Conservation (phyloP, 2,113 vertebrate species). For the Dicaeum eximium region DNA sequence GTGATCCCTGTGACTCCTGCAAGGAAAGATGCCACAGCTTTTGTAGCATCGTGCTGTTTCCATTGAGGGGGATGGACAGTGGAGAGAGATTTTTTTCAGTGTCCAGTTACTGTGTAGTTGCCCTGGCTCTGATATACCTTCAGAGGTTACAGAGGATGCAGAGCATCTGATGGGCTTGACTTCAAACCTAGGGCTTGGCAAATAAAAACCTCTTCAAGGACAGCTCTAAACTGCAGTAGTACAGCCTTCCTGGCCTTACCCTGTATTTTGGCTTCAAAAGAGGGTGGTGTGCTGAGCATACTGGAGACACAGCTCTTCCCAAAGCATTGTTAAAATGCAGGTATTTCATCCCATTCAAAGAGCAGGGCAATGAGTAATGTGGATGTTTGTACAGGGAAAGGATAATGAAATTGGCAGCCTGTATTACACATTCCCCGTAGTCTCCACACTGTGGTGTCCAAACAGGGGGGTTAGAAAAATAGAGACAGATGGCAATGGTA, state of each 20-base stretch:
- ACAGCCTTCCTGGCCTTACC: neutral
- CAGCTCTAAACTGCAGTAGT: neutral
- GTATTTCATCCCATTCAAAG: neutral
- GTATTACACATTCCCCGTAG: neutral
- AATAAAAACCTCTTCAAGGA: neutral
- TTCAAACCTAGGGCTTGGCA: neutral
- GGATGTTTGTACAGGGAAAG: constrained; percentile 17
- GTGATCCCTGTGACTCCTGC: neutral
- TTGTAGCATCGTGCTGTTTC: neutral
- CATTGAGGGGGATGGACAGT: neutral
- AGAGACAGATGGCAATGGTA: constrained; percentile 65
- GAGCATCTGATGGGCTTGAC: neutral
- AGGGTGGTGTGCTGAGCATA: neutral
- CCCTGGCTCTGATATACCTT: neutral
- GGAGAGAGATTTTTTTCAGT: neutral
- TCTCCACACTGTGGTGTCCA: constrained; percentile 21
- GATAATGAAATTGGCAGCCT: constrained; percentile 51
- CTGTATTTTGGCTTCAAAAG: neutral
- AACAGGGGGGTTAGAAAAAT: constrained; percentile 65
- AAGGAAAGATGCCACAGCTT: neutral
- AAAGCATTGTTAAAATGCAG: neutral
- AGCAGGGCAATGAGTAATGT: neutral
- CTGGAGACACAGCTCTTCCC: neutral
- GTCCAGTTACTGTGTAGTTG: neutral
- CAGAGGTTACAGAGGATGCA: neutral